Conservation (phyloP, 1,140 invertebrate genomes). For the Bombus confusus region DNA sequence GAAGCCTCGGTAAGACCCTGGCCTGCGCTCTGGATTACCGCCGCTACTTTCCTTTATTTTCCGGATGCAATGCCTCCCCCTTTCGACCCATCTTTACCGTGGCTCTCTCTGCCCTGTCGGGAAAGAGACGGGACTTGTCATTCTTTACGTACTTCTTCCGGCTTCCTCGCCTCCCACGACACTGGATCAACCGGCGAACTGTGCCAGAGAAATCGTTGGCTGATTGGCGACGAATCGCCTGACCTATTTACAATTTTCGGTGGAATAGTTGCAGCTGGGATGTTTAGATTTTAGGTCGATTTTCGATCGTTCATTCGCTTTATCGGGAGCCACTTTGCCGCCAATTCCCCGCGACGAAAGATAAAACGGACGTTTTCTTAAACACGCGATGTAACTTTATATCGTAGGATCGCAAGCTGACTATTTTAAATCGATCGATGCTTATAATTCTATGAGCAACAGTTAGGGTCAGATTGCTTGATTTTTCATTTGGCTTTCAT, state of each 20-base stretch:
- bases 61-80: constrained; percentile 62
- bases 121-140: constrained; percentile 47
- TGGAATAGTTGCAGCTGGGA: no score
- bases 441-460: no score
- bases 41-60: constrained; percentile 78
- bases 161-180: background rate
- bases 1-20: constrained; percentile 77
- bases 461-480: no score
- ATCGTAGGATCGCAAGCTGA: no score
- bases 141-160: constrained; percentile 31
- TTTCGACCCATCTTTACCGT: constrained; percentile 47
- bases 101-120: constrained; percentile 23
- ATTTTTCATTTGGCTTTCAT: no score
- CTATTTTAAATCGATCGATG: no score
- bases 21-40: constrained; percentile 79
- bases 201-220: background rate
- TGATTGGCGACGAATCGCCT: background rate
- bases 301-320: no score
- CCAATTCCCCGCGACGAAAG: no score
- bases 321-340: no score
- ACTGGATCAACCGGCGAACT: background rate
- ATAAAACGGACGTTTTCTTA: no score
- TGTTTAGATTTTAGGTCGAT: no score
- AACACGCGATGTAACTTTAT: no score
- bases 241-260: background rate